phyloP scores from a whole-genome alignment of 2,797 vertebrate species.

The Halcyon chelicuti region DNA sequence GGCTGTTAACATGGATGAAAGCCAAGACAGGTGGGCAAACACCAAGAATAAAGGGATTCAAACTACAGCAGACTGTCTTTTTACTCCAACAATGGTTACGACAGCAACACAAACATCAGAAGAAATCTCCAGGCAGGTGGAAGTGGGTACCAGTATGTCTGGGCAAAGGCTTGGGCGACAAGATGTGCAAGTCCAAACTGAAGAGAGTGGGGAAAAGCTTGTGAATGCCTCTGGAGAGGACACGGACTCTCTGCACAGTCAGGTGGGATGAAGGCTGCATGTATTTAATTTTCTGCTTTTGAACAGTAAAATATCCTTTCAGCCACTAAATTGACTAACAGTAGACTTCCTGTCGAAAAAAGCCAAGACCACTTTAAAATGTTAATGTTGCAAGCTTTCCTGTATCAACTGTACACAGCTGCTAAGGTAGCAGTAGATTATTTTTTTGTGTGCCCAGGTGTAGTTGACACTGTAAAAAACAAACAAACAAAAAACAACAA shows the following conservation, averaged over 20 bases:
- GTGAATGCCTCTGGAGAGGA: constrained; percentile 61
- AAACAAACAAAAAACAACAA: too few species aligned
- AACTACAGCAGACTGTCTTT: constrained; percentile 38
- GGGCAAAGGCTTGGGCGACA: constrained; percentile 59
- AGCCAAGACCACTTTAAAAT: background rate
- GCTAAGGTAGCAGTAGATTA: background rate
- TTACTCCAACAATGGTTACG: constrained; percentile 56
- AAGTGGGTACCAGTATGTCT: constrained; percentile 67
- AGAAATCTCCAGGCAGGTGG: constrained; percentile 61
- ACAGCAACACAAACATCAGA: constrained; percentile 77
- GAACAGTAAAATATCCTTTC: background rate
- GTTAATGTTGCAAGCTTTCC: background rate
- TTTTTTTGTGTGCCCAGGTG: background rate
- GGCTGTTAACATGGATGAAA: background rate
- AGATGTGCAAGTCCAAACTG: constrained; percentile 74
- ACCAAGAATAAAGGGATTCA: constrained; percentile 73
- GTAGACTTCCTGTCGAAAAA: background rate
- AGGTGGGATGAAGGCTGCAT: constrained; percentile 72
- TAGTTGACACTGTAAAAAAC: background rate
- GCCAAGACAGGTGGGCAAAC: background rate
- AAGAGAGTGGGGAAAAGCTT: constrained; percentile 57
- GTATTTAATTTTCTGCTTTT: background rate
- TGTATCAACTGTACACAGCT: background rate
- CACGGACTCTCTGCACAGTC: constrained; percentile 77
- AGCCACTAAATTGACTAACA: background rate